phyloP scores from a whole-genome alignment of 2,113 vertebrate genomes.

The Heterocephalus glaber region DNA sequence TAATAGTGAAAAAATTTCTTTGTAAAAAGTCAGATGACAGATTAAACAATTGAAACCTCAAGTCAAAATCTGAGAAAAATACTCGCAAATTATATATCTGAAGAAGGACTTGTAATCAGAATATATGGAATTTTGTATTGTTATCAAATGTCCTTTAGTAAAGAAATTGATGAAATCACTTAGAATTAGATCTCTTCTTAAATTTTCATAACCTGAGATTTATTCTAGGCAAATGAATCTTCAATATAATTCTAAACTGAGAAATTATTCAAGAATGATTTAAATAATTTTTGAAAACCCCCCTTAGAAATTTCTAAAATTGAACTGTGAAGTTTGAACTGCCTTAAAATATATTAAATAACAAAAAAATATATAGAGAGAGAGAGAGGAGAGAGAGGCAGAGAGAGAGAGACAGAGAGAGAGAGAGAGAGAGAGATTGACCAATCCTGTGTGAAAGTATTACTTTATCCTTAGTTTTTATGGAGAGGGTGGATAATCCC shows the following conservation, averaged over 20 bases:
- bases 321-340: background rate
- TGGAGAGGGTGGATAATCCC: background rate
- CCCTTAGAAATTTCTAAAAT: background rate
- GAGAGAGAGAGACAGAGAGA: no score
- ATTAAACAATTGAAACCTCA: background rate
- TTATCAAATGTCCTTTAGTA: background rate
- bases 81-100: background rate
- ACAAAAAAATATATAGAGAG: no score
- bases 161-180: background rate
- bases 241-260: background rate
- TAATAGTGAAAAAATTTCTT: background rate
- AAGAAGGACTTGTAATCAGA: background rate
- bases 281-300: background rate
- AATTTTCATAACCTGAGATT: slow-evolving; percentile 10
- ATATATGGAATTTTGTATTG: background rate
- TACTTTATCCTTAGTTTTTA: background rate
- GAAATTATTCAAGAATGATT: background rate
- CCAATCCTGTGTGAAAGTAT: background rate
- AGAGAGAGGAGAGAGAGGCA: no score
- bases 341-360: background rate
- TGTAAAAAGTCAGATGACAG: background rate
- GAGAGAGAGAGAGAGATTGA: no score
- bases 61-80: background rate
- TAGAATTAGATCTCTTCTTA: background rate
- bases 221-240: background rate